Base-by-base conservation (phyloP, 2,113 vertebrate genomes). In the Heteronetta atricapilla region DNA sequence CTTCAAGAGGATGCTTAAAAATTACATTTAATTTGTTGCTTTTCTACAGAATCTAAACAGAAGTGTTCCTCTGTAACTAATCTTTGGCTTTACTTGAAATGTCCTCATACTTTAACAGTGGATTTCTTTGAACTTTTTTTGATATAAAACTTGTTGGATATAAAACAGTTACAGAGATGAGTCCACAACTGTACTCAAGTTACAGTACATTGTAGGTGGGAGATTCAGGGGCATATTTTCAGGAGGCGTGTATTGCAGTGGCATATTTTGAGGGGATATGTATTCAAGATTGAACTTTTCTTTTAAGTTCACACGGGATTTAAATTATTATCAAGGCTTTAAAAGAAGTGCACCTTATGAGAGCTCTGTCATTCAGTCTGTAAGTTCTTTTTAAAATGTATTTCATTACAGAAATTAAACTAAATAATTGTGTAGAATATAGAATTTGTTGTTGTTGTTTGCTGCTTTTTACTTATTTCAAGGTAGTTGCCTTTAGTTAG, bases 321-420 rank as follows among this genome's bases (percentile, higher is more conserved):
- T 76, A 55, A 63, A 29, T 36, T 2, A 62, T n/a, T 67, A 9
- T 46, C 31, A 33, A 25, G 2, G 1, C 31, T 75, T 87, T 36
- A 55, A 66, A 84, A 74, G 18, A 46, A 36, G 13, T 1, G 0
- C 44, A 5, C 42, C 15, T 6, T 0, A 0, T 58, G 33, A 83
- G 48, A 82, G 50, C 52, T 59, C 8, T 34, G 17, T 70, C 21
- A 42, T 7, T 75, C 21, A 36, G 8, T 73, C 29, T 77, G 0
- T 34, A 52, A 64, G 18, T 68, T 72, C 20, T 59, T 31, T 59
- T 68, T 31, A 40, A 86, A 76, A 33, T 50, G 3, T 76, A 3
- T 76, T 82, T 70, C 38, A 60, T 20, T 85, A 7, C 15, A 36
- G 15, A 69, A 82, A 17, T 62, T 74, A 52, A 52, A 46, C 11